Percentiles rank a stretch among this genome's conserved stretches.
Conservation (phyloP, 2,113 vertebrate species). For the Chamaea fasciata region DNA sequence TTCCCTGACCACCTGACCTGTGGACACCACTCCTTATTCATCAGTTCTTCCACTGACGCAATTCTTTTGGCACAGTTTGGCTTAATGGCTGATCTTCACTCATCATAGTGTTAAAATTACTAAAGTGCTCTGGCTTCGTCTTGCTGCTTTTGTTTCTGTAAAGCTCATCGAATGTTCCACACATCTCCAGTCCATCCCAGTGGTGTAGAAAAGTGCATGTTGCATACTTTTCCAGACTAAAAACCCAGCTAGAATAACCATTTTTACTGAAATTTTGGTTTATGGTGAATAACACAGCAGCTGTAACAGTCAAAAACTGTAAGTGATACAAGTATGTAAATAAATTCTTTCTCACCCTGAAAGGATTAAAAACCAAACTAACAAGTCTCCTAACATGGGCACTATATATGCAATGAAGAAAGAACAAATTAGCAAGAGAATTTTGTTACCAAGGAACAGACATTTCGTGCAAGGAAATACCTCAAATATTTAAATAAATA, state of each 20-base stretch:
- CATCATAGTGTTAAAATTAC: background rate
- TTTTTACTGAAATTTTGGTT: background rate
- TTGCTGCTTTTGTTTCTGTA: background rate
- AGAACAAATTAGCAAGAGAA: background rate
- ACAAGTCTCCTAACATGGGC: background rate
- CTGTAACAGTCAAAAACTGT: background rate
- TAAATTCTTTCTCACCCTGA: background rate
- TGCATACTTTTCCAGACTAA: background rate
- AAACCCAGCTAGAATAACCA: background rate
- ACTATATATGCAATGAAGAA: background rate
- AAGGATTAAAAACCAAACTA: background rate
- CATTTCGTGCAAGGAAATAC: background rate
- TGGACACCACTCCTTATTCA: accelerated
- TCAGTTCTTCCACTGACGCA: background rate
- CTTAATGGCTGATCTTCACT: background rate
- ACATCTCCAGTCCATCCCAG: background rate
- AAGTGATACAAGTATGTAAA: background rate
- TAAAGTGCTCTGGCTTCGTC: background rate
- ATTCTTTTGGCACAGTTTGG: background rate
- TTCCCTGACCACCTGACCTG: accelerated
- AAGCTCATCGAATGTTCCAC: background rate
- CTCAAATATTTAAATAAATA: background rate
- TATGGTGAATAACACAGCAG: background rate
- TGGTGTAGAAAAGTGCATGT: background rate
- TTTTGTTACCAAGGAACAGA: background rate